Evolutionary conservation across 2,113 vertebrate species (phyloP), one percentile per base, ranked within the genome.

Genomic region (Antigone vipio): DNA sequence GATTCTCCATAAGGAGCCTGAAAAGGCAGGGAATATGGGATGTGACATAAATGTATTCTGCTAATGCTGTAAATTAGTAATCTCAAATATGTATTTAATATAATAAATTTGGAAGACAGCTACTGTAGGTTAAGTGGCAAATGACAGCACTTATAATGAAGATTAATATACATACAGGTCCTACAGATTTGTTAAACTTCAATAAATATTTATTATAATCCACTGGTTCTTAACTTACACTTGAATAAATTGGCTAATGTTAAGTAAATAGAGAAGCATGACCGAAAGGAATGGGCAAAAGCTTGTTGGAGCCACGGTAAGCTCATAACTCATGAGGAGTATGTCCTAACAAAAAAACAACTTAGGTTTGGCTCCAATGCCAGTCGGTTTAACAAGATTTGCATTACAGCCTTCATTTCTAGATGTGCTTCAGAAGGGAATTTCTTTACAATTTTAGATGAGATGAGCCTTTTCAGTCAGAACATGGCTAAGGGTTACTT

Each of bases 131-230:
- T 92, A 97, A 96, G 74, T 96, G 82, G 90, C 89, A 97, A 96
- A 59, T 90, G 93, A 93, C 93, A 89, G 95, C 87, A 55, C 73
- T 93, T 89, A 84, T 92, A 96, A 96, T 95, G 91, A 97, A 95
- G 94, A 95, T 95, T 97, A 97, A 97, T 94, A 95, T n/a, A 93
- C 86, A 89, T 87, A 79, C 71, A 80, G 32, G 77, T 94, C 94
- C 84, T 52, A 80, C 74, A 92, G 92, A 91, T 92, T 91, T 91
- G 86, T 85, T 97, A 88, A 93, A 96, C 84, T 95, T 95, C 92
- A 94, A 92, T 92, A 97, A 96, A 97, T 96, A 97, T 95, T 96
- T 97, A 92, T 96, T 95, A 95, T 89, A 93, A 95, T 92, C 71
- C 45, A 82, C 38, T 19, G 32, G 34, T 71, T 95, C 84, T 94